These are phyloP conservation scores for Monodelphis domestica DNA, from an alignment of 2,797 vertebrate genomes.

Conservation along the genomic window DNA sequence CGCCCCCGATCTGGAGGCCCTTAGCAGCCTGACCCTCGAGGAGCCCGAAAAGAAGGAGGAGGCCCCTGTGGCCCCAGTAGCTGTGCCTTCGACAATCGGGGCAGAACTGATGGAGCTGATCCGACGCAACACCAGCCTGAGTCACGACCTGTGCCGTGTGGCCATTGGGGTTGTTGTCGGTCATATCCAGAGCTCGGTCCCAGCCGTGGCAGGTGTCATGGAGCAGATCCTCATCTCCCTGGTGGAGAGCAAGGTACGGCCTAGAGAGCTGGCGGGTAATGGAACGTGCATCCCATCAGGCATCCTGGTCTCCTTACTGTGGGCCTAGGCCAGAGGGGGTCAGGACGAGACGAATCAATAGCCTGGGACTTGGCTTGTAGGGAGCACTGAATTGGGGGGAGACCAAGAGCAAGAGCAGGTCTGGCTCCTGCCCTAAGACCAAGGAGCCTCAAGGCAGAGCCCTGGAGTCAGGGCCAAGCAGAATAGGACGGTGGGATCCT, in stretches of 20 bases:
- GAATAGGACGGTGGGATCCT: not conserved
- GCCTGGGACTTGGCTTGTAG: not conserved
- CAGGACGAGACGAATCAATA: not conserved
- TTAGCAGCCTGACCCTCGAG: constrained; percentile 82
- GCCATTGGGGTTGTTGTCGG: constrained; percentile 95
- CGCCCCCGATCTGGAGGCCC: constrained; percentile 80
- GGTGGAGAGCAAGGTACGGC: constrained; percentile 94
- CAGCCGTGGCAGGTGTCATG: constrained; percentile 88
- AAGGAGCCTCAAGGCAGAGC: not conserved
- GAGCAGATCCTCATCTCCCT: constrained; percentile 95
- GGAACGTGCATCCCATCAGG: constrained; percentile 18
- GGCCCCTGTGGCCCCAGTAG: constrained; percentile 70
- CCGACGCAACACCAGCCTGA: constrained; percentile 95
- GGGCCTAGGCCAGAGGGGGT: constrained; percentile 1
- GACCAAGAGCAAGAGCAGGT: not conserved
- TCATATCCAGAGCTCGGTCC: constrained; percentile 93
- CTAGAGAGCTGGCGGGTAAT: not conserved
- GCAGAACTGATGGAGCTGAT: constrained; percentile 97
- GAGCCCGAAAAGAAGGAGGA: constrained; percentile 66
- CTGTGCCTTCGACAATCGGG: constrained; percentile 91
- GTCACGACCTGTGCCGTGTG: constrained; percentile 95
- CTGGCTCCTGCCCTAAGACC: not conserved
- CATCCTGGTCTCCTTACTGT: not conserved
- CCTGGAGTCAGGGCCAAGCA: not conserved
- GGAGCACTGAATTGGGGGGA: not conserved